phyloP scores from a whole-genome alignment of 2,113 vertebrate genomes.

The Speoplatyrhinus poulsoni region DNA sequence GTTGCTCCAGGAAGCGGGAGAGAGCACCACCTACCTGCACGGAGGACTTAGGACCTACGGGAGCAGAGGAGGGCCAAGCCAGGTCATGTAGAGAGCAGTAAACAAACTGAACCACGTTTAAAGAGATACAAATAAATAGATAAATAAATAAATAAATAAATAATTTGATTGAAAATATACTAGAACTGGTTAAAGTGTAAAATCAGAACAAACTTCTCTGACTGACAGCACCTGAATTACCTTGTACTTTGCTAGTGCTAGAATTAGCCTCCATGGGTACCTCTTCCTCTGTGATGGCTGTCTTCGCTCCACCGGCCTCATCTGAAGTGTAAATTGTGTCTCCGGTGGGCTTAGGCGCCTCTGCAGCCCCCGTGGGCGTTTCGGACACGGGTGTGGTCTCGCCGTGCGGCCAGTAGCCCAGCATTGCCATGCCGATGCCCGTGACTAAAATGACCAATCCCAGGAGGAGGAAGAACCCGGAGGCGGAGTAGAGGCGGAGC shows the following conservation, averaged over 20 bases:
- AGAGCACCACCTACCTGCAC: constrained; percentile 72
- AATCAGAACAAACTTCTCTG: not conserved
- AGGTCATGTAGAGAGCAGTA: not conserved
- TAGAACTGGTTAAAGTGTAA: not conserved
- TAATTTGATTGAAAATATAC: not conserved
- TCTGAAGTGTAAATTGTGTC: constrained; percentile 3
- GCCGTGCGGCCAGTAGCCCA: constrained; percentile 96
- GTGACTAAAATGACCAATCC: constrained; percentile 87
- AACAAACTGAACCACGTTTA: not conserved
- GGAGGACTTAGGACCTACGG: constrained; percentile 30
- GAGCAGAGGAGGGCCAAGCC: not conserved
- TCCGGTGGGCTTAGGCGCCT: not conserved
- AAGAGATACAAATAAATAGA: too few relatives aligned
- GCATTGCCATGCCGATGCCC: constrained; percentile 94
- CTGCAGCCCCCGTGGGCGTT: not conserved
- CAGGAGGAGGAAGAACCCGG: constrained; percentile 92
- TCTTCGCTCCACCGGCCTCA: constrained; percentile 21
- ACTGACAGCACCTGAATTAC: constrained; percentile 15
- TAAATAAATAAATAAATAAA: not conserved
- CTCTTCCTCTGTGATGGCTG: constrained; percentile 9
- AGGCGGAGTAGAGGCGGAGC: constrained; percentile 93
- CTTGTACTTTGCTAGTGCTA: constrained; percentile 33
- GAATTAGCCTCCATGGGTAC: constrained; percentile 11
- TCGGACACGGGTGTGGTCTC: constrained; percentile 70
- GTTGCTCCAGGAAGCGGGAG: constrained; percentile 88